Conservation (phyloP, 2,888 invertebrate species). For the Caenorhabditis sp. region DNA sequence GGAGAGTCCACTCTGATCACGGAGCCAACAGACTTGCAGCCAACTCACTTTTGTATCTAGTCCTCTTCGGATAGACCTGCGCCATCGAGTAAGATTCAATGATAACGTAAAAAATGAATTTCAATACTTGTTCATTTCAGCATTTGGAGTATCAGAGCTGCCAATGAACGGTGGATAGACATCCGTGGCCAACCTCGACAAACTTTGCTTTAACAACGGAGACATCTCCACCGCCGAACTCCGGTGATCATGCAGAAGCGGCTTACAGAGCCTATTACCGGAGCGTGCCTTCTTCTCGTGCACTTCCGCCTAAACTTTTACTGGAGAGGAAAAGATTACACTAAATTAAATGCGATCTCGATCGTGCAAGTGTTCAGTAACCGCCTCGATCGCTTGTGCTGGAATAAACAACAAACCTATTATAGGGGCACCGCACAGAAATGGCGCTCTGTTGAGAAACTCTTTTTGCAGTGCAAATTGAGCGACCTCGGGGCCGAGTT, state of each 20-base stretch:
- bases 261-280: conserved; percentile 96
- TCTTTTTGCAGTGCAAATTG: too few species aligned
- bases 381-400: conserved; percentile 92
- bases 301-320: conserved; percentile 98
- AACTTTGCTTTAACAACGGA: conserved; percentile 75
- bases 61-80: conserved; percentile 97
- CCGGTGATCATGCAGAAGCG: conserved; percentile 94
- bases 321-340: conserved; percentile 87
- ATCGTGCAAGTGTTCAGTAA: conserved; percentile 41
- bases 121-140: conserved; percentile 27
- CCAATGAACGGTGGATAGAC: conserved; percentile 91
- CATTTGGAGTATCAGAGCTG: conserved; percentile 84
- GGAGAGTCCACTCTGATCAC: conserved; percentile 95
- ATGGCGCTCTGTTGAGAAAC: too few species aligned
- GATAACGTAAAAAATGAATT: not conserved
- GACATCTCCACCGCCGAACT: conserved; percentile 86
- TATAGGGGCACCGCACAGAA: too few species aligned
- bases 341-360: too few species aligned
- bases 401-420: conserved; percentile 91
- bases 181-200: conserved; percentile 93
- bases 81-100: conserved; percentile 82
- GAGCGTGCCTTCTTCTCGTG: conserved; percentile 92
- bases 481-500: too few species aligned
- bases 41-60: conserved; percentile 96
- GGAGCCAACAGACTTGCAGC: conserved; percentile 98